Percentiles rank a stretch among this genome's conserved stretches.
phyloP scores from a whole-genome alignment of 2,797 vertebrate genomes.

The Lophotriccus pileatus region DNA sequence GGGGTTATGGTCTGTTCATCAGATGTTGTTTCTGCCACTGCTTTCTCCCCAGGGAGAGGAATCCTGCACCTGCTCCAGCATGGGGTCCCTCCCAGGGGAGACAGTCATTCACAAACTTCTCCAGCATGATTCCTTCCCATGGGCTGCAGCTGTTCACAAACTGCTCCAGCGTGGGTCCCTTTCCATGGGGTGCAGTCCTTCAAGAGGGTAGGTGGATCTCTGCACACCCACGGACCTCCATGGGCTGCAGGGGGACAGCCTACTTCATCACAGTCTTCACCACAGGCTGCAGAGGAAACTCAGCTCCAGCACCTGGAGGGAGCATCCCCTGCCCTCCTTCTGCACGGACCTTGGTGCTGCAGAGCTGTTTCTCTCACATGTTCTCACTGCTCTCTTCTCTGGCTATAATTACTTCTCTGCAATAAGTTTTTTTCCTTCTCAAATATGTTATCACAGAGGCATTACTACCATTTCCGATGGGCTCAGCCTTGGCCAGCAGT shows the following conservation, averaged over 20 bases:
- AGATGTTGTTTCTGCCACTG: fast-evolving
- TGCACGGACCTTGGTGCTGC: not conserved
- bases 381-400: not conserved
- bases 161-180: not conserved
- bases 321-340: not conserved
- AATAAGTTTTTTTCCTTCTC: not conserved
- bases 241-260: not conserved
- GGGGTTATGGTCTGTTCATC: not conserved
- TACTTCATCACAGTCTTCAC: not conserved
- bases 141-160: not conserved
- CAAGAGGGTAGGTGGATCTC: not conserved
- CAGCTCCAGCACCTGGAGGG: not conserved
- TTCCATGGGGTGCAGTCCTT: not conserved
- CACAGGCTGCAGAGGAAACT: not conserved
- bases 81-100: no score
- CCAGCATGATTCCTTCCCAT: not conserved
- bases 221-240: not conserved
- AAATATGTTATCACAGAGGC: not conserved
- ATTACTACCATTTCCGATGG: not conserved
- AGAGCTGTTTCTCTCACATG: not conserved
- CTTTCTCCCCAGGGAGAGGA: not conserved
- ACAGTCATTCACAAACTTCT: not conserved
- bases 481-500: not conserved
- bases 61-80: not conserved
- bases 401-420: not conserved